Conservation (phyloP, 1,140 invertebrate species). For the Stegodyphus mimosarum region DNA sequence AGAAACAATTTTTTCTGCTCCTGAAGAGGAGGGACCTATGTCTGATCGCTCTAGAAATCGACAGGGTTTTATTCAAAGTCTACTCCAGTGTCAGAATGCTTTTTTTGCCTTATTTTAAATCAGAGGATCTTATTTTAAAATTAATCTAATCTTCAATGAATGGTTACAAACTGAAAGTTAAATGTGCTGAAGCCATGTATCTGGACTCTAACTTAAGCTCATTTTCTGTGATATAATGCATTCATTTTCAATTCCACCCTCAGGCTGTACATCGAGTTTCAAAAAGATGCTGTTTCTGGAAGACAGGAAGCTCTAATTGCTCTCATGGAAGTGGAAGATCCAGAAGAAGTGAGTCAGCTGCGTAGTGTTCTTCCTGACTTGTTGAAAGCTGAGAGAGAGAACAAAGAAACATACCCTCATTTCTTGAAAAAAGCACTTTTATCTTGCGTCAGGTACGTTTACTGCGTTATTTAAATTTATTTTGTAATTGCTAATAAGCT, state of each 20-base stretch:
- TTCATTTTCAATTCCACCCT: background rate
- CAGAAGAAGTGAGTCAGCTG: constrained; percentile 10
- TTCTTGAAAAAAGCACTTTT: constrained; percentile 27
- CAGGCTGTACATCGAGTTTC: constrained; percentile 46
- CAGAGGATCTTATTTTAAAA: no score
- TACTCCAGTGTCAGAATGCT: no score
- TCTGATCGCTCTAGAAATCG: no score
- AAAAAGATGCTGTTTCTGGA: constrained; percentile 13
- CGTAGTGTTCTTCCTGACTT: constrained; percentile 17
- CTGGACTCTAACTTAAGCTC: no score
- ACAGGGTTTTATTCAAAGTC: no score
- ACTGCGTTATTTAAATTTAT: background rate
- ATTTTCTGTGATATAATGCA: no score
- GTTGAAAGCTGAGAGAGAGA: constrained; percentile 5
- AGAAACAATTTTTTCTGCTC: no score
- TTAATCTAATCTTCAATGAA: no score
- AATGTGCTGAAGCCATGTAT: no score
- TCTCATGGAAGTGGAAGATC: constrained; percentile 39
- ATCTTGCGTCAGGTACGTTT: constrained; percentile 12
- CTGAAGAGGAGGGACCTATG: no score
- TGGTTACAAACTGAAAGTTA: no score
- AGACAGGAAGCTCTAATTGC: constrained; percentile 40
- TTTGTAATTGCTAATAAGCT: background rate
- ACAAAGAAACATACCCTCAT: constrained; percentile 7
- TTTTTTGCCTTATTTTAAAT: no score